Base-by-base conservation (phyloP, 2,113 vertebrate species). In the Aphelocoma coerulescens region DNA sequence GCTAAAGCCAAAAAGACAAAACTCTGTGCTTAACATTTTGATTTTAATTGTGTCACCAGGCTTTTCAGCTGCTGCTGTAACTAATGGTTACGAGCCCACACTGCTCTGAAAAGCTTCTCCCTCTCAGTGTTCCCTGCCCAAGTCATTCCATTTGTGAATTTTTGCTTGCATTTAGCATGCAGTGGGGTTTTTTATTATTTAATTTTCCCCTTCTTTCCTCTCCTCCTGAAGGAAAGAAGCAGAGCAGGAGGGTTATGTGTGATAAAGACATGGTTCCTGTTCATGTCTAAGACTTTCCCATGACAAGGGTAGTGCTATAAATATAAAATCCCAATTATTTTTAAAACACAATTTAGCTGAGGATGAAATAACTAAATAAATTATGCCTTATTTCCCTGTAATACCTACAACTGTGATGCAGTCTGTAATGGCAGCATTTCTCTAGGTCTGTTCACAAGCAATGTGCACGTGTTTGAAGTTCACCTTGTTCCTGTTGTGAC, bases 131-230 rank as follows among this genome's bases (percentile, higher is more conserved):
- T 66, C n/a, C 24, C 68, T 86, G 51, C 51, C 59, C 35, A 16
- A 28, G 33, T 81, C 68, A 32, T 41, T 69, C 80, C 30, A 67
- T 27, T 66, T 80, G 51, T 69, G 51, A 90, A 51, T 51, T 58
- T 73, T 30, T 80, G 13, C 51, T 89, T 52, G 11, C 43, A 35
- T 88, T 83, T 77, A 68, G 14, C 37, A 46, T 10, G 24, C 2
- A 14, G 3, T 12, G 27, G 6, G 4, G 0, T 12, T 58, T 54
- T 55, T 23, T 7, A 24, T 57, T 13, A 23, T 41, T 63, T 69
- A 4, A 20, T 49, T 63, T 83, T 33, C 1, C 16, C 11, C 10
- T 55, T 68, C 16, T 41, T 85, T 80, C 22, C 20, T 7, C 24
- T 28, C 49, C n/a, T 54, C 6, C 43, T 57, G 57, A 61, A 68